These are phyloP conservation scores for Teleopsis dalmanni DNA, from an alignment of 1,140 invertebrate species.

Conservation along the genomic window DNA sequence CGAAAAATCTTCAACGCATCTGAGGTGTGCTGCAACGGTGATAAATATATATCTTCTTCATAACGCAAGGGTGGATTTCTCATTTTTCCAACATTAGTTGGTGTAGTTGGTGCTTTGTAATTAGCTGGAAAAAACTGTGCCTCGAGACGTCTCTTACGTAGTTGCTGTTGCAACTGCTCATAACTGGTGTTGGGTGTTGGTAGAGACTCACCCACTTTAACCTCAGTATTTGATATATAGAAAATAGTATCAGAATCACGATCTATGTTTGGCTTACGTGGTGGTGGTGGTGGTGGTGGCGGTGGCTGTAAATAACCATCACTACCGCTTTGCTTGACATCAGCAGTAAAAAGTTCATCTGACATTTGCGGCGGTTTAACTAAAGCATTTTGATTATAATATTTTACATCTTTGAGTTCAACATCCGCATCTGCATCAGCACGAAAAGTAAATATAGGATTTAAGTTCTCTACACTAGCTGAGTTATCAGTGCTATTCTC, in stretches of 20 bases:
- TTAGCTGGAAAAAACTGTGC: constrained; percentile 41
- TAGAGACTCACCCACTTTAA: constrained; percentile 39
- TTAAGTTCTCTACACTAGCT: constrained; percentile 15
- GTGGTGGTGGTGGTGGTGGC: constrained; percentile 15
- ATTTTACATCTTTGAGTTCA: constrained; percentile 7
- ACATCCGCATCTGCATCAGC: constrained; percentile 14
- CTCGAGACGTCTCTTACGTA: constrained; percentile 32
- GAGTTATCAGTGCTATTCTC: constrained; percentile 18
- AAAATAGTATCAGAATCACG: constrained; percentile 43
- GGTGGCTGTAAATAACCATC: constrained; percentile 19
- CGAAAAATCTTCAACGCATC: constrained; percentile 37
- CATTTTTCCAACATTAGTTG: constrained; percentile 10
- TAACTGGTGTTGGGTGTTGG: constrained; percentile 19
- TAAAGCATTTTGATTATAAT: constrained; percentile 11
- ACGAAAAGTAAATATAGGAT: constrained; percentile 27
- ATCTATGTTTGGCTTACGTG: constrained; percentile 25
- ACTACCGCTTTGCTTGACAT: constrained; percentile 16
- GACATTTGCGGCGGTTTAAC: constrained; percentile 17
- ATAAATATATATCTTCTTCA: constrained; percentile 40
- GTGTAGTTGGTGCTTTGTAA: constrained; percentile 22
- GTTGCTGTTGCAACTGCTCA: constrained; percentile 10
- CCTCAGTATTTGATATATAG: constrained; percentile 44
- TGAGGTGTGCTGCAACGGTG: constrained; percentile 26
- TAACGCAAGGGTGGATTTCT: constrained; percentile 17
- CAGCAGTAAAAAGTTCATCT: constrained; percentile 37